A percentile compares a stretch with the other conserved stretches of the same genome.
Evolutionary conservation across 2,797 vertebrate genomes (phyloP).

Genomic region (Halcyon chelicuti): DNA sequence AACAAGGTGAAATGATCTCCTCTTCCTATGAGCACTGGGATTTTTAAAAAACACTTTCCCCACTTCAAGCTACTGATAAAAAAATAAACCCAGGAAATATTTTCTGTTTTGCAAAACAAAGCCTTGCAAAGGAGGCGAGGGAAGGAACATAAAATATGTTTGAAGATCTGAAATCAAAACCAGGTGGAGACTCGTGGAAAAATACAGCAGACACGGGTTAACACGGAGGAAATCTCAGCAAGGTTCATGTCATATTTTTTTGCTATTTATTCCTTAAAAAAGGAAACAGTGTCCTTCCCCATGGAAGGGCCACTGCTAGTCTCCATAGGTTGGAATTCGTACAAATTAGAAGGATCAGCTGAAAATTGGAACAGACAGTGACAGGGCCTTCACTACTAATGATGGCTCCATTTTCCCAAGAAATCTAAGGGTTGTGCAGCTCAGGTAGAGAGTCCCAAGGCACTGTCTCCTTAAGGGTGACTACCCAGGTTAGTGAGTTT

Average conservation of each 20-base stretch:
- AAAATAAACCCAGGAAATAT: background rate
- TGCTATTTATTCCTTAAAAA: background rate
- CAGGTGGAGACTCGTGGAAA: background rate
- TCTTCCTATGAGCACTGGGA: rapidly evolving
- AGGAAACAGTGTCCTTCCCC: background rate
- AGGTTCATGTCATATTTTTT: background rate
- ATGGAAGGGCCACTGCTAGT: background rate
- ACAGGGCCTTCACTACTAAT: background rate
- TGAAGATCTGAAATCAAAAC: conserved; percentile 48
- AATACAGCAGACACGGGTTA: background rate
- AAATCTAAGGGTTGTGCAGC: background rate
- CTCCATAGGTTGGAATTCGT: background rate
- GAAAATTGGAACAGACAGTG: background rate
- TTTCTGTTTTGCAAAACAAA: conserved; percentile 25
- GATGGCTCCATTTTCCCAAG: background rate
- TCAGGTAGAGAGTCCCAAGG: background rate
- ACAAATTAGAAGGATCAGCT: background rate
- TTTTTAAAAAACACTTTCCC: background rate
- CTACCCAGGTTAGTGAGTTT: background rate
- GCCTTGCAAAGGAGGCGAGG: background rate
- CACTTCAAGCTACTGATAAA: background rate
- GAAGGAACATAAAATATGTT: background rate
- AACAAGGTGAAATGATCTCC: background rate
- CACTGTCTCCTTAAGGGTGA: background rate
- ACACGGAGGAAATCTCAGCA: background rate